Base-by-base conservation (phyloP, 2,113 vertebrate genomes). In the Pavo muticus region DNA sequence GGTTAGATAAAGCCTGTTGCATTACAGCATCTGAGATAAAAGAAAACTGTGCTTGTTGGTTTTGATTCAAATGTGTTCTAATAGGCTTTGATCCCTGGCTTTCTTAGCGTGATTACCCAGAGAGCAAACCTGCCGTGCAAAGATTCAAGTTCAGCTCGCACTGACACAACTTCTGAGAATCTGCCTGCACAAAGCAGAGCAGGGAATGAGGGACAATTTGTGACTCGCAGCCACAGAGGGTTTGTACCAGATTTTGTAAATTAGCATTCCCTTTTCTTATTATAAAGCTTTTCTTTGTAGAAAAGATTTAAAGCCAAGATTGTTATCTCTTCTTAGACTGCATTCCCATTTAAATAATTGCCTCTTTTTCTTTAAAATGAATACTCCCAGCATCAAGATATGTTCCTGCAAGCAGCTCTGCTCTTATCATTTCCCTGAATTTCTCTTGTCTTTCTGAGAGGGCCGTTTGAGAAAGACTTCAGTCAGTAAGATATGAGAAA, bases 11-110 rank as follows among this genome's bases (percentile, higher is more conserved):
- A 84, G 35, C 59, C 48, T 74, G 61, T 85, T 90, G 57, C 63
- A 71, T 81, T 88, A 88, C 88, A 87, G 74, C 45, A 57, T 73
- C 23, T 80, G 78, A 88, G 73, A 92, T 74, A 70, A 78, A 94
- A 87, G 87, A 69, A 93, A 91, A 93, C 25, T 80, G 59, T 45
- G 45, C 24, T 71, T 5, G 6, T 18, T 94, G 32, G 16, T 63
- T 79, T 82, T 61, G 37, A 17, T n/a, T 88, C 23, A 4, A 93
- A 71, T 54, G 29, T 32, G 11, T 93, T 94, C 81, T 76, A 79
- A 73, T 4, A 77, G 39, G 44, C n/a, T 71, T 24, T 86, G 57
- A 89, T 52, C 61, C 64, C 64, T 14, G 30, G 32, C 44, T 54
- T 32, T 44, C 79, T 81, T 67, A 83, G 60, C 30, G 32, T 75